Base-by-base conservation (phyloP, 1,140 invertebrate species). In the Zophobas morio region DNA sequence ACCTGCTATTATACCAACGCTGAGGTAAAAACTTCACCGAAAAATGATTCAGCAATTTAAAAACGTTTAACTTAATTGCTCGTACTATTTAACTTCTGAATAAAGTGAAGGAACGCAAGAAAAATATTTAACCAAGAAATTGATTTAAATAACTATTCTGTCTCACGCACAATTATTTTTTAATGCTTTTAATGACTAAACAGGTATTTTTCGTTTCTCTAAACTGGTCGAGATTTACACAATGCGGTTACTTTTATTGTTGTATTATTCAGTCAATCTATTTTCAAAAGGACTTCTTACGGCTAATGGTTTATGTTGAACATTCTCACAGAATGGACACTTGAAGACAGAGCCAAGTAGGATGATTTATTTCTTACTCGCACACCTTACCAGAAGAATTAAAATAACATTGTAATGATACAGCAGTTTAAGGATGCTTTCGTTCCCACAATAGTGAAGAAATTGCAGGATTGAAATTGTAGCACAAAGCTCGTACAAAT, bases 1-100 rank as follows among this genome's bases (percentile, higher is more conserved):
- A 66, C 37, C 39, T 35, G 3, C 34, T 35, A 57, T 57, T 35
- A 57, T 34, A 57, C 34, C 39, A 40, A 0, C 42, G n/a, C 4
- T 63, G n/a, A 51, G 49, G 4, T 2, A 71, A 71, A 71, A 71
- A 51, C 37, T 72, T 36, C 70, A 51, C 32, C 42, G 54, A 60
- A 40, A 74, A 74, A 74, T 74, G 72, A 74, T 74, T 57, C 42
- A 57, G 72, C 53, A 74, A 74, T 74, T 74, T 74, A 74, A 74
- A 74, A 74, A 40, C 72, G 72, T 74, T 74, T 74, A 74, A 56
- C 33, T 74, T 74, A 74, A 74, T 74, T 74, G 51, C 51, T 36
- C 60, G 37, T 46, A 42, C 53, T 74, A 74, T 74, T 74, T 74
- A 57, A 74, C 53, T 74, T 40, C 53, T 60, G 72, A 51, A 51